Evolutionary conservation across 2,113 vertebrate genomes (phyloP).

Genomic region (Gavialis gangeticus): DNA sequence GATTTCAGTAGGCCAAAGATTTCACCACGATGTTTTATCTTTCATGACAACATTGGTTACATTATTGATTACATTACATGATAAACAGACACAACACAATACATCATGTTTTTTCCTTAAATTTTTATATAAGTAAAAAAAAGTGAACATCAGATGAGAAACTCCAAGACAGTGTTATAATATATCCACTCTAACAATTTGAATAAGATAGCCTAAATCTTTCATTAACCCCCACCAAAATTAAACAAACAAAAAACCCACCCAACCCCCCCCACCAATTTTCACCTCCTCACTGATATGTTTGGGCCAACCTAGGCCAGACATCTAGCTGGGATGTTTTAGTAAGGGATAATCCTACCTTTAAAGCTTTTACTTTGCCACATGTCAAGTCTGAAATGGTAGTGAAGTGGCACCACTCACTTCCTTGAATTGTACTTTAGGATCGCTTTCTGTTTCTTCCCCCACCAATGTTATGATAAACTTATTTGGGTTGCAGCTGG

Average conservation of each 20-base stretch:
- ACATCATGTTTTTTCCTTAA: background rate
- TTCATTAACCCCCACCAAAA: no score
- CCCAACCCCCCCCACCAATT: no score
- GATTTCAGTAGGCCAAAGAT: background rate
- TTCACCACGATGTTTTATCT: background rate
- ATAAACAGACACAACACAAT: background rate
- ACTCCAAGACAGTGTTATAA: background rate
- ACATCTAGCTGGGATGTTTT: no score
- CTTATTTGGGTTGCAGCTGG: background rate
- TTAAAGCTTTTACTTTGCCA: background rate
- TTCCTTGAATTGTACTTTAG: background rate
- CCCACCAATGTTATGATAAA: background rate
- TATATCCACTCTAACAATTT: background rate
- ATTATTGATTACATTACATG: background rate
- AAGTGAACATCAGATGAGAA: background rate
- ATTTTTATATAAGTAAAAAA: background rate
- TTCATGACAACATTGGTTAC: background rate
- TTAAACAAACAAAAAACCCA: no score
- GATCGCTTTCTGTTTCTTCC: background rate
- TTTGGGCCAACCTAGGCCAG: no score
- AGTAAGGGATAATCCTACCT: no score
- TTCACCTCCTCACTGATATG: no score
- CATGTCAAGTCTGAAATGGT: background rate
- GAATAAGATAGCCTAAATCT: background rate
- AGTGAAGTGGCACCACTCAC: background rate